Base-by-base conservation (phyloP, 2,797 vertebrate species). In the Liparis tanakae region DNA sequence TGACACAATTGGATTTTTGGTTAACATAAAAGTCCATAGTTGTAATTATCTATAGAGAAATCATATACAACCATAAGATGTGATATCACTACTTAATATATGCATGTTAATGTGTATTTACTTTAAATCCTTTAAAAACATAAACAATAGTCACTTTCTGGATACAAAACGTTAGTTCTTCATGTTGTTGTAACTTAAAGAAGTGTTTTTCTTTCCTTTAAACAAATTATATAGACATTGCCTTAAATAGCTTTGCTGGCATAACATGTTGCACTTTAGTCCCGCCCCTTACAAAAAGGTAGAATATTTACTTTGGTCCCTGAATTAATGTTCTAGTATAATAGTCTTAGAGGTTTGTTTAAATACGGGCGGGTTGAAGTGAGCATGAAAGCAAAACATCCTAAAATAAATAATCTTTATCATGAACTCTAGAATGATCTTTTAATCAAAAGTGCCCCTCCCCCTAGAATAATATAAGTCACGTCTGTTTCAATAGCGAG, bases 201-300 rank as follows among this genome's bases (percentile, higher is more conserved):
- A 22, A 20, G 39, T 78, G n/a, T 82, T 56, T 59, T 84, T 55
- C 56, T 37, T 48, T 76, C 18, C 65, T 9, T 50, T 14, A 1
- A 56, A 61, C 33, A 53, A 72, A 75, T 78, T 65, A 53, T 20
- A 70, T 7, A 70, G 2, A 72, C 71, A 78, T 69, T 66, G 70
- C 34, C 18, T 63, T 55, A n/a, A n/a, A n/a, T n/a, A n/a, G 68
- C 63, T 78, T 75, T 73, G 10, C 41, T 70, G 69, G 62, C 61
- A 63, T 63, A 20, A 71, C 25, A 30, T 4, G 25, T 88, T 84
- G 82, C 83, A 91, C 87, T 86, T 88, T 83, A 80, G 73, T 77
- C 83, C 82, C 51, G 22, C 41, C 67, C 69, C 70, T 46, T 41
- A 65, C 64, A 36, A 12, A 63, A 50, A 81, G 78, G 67, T 71